Conservation (phyloP, 2,797 vertebrate species). For the Luscinia megarhynchos region DNA sequence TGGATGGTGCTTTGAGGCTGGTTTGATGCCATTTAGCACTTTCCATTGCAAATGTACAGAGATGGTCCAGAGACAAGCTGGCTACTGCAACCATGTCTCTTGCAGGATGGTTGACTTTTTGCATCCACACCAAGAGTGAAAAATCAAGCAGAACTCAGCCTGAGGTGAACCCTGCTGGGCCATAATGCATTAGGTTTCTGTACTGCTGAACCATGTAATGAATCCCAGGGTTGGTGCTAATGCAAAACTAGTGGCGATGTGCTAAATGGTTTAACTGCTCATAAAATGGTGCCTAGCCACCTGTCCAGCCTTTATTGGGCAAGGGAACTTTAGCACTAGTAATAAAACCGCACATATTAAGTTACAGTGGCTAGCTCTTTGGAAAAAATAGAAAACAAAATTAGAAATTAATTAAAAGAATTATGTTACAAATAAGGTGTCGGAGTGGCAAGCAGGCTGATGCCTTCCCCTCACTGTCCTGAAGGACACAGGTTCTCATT, state of each 20-base stretch:
- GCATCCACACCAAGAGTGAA: not conserved
- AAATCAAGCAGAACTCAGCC: not conserved
- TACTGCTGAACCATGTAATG: slow-evolving; percentile 44
- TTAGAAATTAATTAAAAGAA: not conserved
- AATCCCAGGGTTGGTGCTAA: slow-evolving; percentile 53
- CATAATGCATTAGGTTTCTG: not conserved
- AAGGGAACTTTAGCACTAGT: not conserved
- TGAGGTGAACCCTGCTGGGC: slow-evolving; percentile 26
- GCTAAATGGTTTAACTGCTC: slow-evolving; percentile 60
- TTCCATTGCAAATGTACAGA: not conserved
- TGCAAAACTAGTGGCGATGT: slow-evolving; percentile 48
- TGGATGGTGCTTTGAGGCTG: not conserved
- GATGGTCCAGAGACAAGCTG: not conserved
- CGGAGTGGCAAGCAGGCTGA: not conserved
- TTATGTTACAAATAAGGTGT: not conserved
- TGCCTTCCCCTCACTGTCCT: not conserved
- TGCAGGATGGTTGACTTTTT: not conserved
- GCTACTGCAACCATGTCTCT: not conserved
- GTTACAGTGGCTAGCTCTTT: not conserved
- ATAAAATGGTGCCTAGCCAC: slow-evolving; percentile 41
- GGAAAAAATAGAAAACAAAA: not conserved
- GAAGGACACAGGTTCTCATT: not conserved
- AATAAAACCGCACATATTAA: not conserved
- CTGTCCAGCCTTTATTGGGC: slow-evolving; percentile 15
- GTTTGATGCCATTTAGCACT: not conserved